Evolutionary conservation across 2,888 invertebrate species (phyloP).

Genomic region (Ornithoptera priamus): DNA sequence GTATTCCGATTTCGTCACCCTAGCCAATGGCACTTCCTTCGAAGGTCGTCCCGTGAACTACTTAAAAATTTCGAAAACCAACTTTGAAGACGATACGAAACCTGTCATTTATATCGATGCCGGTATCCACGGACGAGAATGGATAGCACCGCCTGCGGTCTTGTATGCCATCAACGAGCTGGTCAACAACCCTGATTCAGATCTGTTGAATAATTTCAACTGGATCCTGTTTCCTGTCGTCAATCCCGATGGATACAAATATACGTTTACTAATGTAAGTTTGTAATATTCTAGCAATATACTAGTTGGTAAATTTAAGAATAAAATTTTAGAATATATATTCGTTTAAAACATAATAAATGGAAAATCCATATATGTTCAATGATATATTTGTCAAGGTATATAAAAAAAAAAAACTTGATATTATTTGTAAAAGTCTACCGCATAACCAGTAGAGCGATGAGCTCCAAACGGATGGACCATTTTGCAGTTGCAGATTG

Average conservation of each 20-base stretch:
- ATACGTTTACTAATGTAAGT: constrained; percentile 69
- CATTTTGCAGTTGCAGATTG: no score
- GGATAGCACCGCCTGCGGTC: constrained; percentile 84
- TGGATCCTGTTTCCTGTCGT: constrained; percentile 83
- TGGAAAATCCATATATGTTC: no score
- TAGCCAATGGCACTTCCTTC: constrained; percentile 30
- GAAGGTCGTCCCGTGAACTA: constrained; percentile 32
- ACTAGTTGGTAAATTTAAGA: no score
- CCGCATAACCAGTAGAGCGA: no score
- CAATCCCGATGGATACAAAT: constrained; percentile 87
- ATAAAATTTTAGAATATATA: no score
- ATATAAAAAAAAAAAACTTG: no score
- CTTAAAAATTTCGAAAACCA: constrained; percentile 33
- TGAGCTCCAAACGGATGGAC: no score
- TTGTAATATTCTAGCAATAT: background rate
- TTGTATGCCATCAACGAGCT: constrained; percentile 83
- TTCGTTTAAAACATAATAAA: no score
- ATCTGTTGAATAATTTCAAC: constrained; percentile 80
- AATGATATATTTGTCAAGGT: no score
- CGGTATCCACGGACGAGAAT: constrained; percentile 84
- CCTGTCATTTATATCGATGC: constrained; percentile 81
- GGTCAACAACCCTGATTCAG: constrained; percentile 76
- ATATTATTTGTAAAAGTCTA: no score
- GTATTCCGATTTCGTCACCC: constrained; percentile 30
- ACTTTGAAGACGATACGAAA: constrained; percentile 45